Evolutionary conservation across 2,797 vertebrate genomes (phyloP), one percentile per base, ranked within the genome.

Genomic region (Coregonus suidteri): DNA sequence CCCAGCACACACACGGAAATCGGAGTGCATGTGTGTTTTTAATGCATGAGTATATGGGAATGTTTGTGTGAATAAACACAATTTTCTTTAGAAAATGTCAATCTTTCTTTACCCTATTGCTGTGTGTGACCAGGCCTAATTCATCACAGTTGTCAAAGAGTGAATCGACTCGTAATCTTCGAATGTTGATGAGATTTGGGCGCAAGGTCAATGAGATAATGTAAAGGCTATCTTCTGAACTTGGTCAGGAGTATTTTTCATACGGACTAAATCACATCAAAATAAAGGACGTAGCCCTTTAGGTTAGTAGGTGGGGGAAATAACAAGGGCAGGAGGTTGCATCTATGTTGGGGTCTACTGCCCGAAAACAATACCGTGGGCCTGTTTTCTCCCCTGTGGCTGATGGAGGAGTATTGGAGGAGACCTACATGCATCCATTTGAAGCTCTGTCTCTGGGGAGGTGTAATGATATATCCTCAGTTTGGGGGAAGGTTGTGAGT

Each of bases 1-100:
- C 41, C 59, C 70, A 71, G 2, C 77, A 64, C 47, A 47, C 41
- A 62, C 53, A 5, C 9, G n/a, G 2, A 6, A 6, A 47, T 47
- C 41, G 9, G 9, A 13, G 41, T 47, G 13, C 47, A 34, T 30
- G 53, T 70, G 75, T 52, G 14, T 73, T 30, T 81, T 18, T 47
- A 34, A 53, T 62, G 69, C 77, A 51, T 85, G 16, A 34, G 64
- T 76, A 56, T 56, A 68, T 81, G 72, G 75, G 54, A 82, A 53
- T 70, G 31, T 56, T 15, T 77, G 62, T 71, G 52, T 71, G 64
- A 71, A 76, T 47, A 11, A 47, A 47, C 41, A 47, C 41, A 47
- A 11, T 2, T 47, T 13, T 11, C 41, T 47, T 47, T 47, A 13
- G 41, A 47, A 47, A 47, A 47, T 47, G 41, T 47, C 3, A 3